These are phyloP conservation scores for Andrena camellia DNA, from an alignment of 2,888 invertebrate genomes.

Conservation along the genomic window DNA sequence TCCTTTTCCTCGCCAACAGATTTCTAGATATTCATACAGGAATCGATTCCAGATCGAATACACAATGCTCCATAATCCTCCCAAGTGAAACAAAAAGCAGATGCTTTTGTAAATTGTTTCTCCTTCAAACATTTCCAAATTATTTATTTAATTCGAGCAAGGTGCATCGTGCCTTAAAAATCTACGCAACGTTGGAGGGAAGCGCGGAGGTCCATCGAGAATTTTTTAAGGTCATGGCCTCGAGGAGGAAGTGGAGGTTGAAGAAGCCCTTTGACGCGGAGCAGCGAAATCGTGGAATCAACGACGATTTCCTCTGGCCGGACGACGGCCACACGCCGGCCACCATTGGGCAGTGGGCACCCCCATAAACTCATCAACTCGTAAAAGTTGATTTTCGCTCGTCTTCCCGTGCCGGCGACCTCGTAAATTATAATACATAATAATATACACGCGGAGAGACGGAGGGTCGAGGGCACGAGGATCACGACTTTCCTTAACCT, in stretches of 20 bases:
- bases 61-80: too few relatives aligned
- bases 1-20: not conserved
- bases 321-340: slow-evolving; percentile 82
- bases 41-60: too few relatives aligned
- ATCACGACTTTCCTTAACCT: slow-evolving; percentile 20
- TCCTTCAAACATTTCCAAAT: too few relatives aligned
- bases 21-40: too few relatives aligned
- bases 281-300: slow-evolving; percentile 54
- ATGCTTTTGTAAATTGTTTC: too few relatives aligned
- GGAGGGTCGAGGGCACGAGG: slow-evolving; percentile 57
- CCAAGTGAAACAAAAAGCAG: too few relatives aligned
- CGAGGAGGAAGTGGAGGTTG: slow-evolving; percentile 10
- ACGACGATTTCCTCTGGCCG: slow-evolving; percentile 79
- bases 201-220: not conserved
- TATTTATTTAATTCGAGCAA: not conserved
- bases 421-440: slow-evolving; percentile 70
- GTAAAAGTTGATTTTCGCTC: slow-evolving; percentile 76
- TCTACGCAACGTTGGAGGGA: not conserved
- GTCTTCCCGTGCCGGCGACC: slow-evolving; percentile 58
- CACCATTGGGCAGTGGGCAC: slow-evolving; percentile 80
- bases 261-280: slow-evolving; percentile 22
- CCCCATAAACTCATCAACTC: slow-evolving; percentile 80
- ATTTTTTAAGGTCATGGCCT: slow-evolving; percentile 26
- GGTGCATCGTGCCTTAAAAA: not conserved
- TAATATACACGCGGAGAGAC: slow-evolving; percentile 48